Evolutionary conservation across 2,797 vertebrate genomes (phyloP).

Genomic region (Melanotaenia parkinsoni): DNA sequence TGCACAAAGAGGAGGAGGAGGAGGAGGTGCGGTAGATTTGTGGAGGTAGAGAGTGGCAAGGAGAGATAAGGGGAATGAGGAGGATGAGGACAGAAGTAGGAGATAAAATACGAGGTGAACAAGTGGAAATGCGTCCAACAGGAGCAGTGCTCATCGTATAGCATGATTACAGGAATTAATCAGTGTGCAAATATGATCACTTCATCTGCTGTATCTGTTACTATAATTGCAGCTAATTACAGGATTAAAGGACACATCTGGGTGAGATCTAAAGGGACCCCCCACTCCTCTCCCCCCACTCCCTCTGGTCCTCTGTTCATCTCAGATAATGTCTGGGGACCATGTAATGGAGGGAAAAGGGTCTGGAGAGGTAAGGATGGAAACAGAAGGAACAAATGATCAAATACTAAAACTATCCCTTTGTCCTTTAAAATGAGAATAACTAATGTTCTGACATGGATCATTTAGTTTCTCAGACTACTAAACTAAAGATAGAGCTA

Average conservation of each 20-base stretch:
- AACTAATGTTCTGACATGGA: background rate
- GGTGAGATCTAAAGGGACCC: slow-evolving; percentile 54
- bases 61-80: slow-evolving; percentile 43
- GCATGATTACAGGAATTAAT: slow-evolving; percentile 46
- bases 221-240: slow-evolving; percentile 72
- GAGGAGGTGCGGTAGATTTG: slow-evolving; percentile 1
- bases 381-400: background rate
- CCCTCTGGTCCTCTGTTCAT: slow-evolving; percentile 40
- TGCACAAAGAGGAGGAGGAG: slow-evolving; percentile 47
- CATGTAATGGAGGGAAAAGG: background rate
- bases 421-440: background rate
- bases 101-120: slow-evolving; percentile 27
- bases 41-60: slow-evolving; percentile 27
- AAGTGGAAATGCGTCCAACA: slow-evolving; percentile 12
- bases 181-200: slow-evolving; percentile 66
- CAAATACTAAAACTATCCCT: background rate
- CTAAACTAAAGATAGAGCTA: background rate
- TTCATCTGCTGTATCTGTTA: slow-evolving; percentile 55
- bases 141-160: background rate
- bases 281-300: background rate
- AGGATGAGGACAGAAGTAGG: slow-evolving; percentile 11
- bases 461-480: background rate
- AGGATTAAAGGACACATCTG: slow-evolving; percentile 74
- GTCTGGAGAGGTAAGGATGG: background rate
- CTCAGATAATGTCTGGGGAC: slow-evolving; percentile 24